Conservation (phyloP, 2,113 vertebrate species). For the Pseudorectes ferrugineus region DNA sequence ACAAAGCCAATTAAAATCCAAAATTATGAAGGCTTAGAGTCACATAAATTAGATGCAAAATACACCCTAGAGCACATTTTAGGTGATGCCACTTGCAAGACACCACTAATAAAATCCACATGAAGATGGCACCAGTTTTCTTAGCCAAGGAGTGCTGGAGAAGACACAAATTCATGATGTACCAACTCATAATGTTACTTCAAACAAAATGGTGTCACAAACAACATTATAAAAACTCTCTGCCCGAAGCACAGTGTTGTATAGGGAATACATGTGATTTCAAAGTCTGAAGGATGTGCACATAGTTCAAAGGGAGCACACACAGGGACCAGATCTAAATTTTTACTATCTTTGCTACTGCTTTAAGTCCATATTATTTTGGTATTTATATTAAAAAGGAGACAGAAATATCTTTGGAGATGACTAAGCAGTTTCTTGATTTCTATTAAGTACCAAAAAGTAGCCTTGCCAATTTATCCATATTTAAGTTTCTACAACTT, state of each 20-base stretch:
- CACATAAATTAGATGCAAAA: background rate
- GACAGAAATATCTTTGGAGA: constrained; percentile 39
- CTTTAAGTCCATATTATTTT: background rate
- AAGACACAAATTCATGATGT: background rate
- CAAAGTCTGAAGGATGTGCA: background rate
- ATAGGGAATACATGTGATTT: background rate
- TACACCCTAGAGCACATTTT: background rate
- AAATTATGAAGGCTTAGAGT: background rate
- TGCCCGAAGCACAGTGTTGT: background rate
- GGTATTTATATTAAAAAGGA: background rate
- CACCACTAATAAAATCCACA: background rate
- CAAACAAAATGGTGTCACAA: background rate
- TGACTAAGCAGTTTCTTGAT: constrained; percentile 71
- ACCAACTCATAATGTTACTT: background rate
- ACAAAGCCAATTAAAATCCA: background rate
- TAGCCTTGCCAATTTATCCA: constrained; percentile 61
- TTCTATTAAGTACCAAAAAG: constrained; percentile 58
- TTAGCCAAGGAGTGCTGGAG: background rate
- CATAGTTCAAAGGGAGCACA: background rate
- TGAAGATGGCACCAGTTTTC: background rate
- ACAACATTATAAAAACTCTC: background rate
- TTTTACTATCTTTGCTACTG: background rate
- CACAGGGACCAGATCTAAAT: background rate
- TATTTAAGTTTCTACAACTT: constrained; percentile 70
- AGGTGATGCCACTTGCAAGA: background rate